Evolutionary conservation across 2,888 invertebrate genomes (phyloP), one percentile per base, ranked within the genome.

Genomic region (Eucriotettix oculatus): DNA sequence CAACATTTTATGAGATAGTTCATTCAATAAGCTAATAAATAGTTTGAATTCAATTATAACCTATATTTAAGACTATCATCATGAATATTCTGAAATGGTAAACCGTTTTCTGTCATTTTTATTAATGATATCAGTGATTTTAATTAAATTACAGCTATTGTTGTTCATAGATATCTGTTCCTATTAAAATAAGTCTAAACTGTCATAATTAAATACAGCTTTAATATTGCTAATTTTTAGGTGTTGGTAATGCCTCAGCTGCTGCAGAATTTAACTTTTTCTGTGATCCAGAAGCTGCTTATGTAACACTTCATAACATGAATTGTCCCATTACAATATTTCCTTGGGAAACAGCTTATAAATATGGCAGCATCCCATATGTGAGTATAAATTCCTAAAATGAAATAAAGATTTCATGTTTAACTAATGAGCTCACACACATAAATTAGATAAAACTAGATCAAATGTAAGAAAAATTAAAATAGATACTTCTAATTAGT

Each of bases 231-330:
- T 52, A n/a, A 16, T 16, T 71, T 71, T 52, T 58, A 78, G 79
- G 76, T n/a, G 69, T 76, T 40, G 85, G 84, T 16, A 85, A 85
- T 68, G 71, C 74, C 29, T 79, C 80, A 1, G 70, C 78, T 1
- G 72, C 80, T 52, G 86, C 85, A 0, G 90, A 90, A 71, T 90
- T 85, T 68, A 90, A 90, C 72, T 89, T 90, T 69, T 79, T 78
- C 65, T 73, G 74, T 29, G 90, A 90, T 72, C 87, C 90, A 0
- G 90, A 90, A 72, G 85, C 88, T 3, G 88, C 85, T 0, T 76
- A 82, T 66, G 81, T 87, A 56, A 82, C 86, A n/a, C 72, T 90
- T n/a, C 74, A 78, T 41, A 78, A 77, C 66, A 73, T 80, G 44
- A 71, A 70, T 54, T 75, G 75, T 59, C 61, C 56, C 11, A 60